phyloP scores from a whole-genome alignment of 92 coral and sea anemone species.

The Chrysogorgia sp. region DNA sequence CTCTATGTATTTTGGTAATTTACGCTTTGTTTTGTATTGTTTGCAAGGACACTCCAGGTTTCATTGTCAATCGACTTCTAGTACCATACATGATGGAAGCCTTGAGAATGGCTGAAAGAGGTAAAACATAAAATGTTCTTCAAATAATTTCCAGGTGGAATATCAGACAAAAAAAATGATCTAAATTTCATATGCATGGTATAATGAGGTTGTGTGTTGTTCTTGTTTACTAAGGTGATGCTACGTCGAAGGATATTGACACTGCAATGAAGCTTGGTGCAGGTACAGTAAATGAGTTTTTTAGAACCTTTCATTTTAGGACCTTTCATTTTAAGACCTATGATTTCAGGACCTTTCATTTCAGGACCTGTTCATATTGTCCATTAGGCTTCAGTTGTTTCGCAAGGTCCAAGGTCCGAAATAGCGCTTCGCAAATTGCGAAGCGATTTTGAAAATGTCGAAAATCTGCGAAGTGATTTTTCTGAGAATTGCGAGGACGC shows the following conservation, averaged over 20 bases:
- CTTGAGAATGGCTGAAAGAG: slow-evolving; percentile 89
- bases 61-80: slow-evolving; percentile 87
- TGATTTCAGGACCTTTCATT: too few relatives aligned
- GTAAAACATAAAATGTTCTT: slow-evolving; percentile 25
- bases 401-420: too few relatives aligned
- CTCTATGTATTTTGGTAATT: too few relatives aligned
- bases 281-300: slow-evolving; percentile 58
- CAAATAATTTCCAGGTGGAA: background rate
- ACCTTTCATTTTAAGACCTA: too few relatives aligned
- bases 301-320: slow-evolving; percentile 4
- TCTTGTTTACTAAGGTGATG: slow-evolving; percentile 64
- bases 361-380: too few relatives aligned
- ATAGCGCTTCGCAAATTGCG: too few relatives aligned
- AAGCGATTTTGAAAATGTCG: too few relatives aligned
- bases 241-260: slow-evolving; percentile 85
- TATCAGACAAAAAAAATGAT: background rate
- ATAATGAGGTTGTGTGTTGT: background rate
- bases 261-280: slow-evolving; percentile 98
- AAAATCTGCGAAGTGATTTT: too few relatives aligned
- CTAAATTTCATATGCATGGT: background rate
- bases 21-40: background rate
- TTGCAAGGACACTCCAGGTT: slow-evolving; percentile 91
- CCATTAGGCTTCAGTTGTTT: too few relatives aligned
- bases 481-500: too few relatives aligned
- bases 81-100: slow-evolving; percentile 94